Conservation (phyloP, 2,797 vertebrate species). For the Girardinus metallicus region DNA sequence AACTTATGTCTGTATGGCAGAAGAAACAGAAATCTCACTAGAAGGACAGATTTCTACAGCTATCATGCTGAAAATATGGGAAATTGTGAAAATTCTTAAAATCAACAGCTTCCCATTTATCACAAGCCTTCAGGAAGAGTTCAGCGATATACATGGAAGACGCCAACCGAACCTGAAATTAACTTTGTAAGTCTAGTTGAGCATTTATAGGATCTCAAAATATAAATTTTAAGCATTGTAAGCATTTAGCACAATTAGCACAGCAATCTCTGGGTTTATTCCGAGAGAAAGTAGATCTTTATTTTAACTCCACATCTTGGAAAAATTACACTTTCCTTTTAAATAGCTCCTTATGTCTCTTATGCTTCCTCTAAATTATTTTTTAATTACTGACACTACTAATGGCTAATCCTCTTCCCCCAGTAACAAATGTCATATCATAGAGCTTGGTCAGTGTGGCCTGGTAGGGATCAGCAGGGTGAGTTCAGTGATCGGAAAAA, state of each 20-base stretch:
- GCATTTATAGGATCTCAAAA: not conserved
- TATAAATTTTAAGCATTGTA: too few relatives aligned
- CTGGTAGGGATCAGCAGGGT: too few relatives aligned
- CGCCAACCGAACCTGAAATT: not conserved
- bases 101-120: not conserved
- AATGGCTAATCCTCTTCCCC: too few relatives aligned
- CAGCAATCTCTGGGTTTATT: not conserved
- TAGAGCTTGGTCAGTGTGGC: too few relatives aligned
- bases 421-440: too few relatives aligned
- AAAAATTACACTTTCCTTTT: too few relatives aligned
- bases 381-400: too few relatives aligned
- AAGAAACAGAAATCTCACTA: not conserved
- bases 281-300: not conserved
- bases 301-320: too few relatives aligned
- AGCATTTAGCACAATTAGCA: not conserved
- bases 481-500: too few relatives aligned
- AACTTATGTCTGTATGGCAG: slow-evolving; percentile 71
- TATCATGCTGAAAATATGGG: not conserved
- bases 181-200: not conserved
- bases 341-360: too few relatives aligned
- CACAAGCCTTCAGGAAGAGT: not conserved
- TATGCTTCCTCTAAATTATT: too few relatives aligned
- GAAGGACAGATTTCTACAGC: not conserved
- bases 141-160: not conserved
- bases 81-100: not conserved